Conservation (phyloP, 2,113 vertebrate species). For the Sialia sialis region DNA sequence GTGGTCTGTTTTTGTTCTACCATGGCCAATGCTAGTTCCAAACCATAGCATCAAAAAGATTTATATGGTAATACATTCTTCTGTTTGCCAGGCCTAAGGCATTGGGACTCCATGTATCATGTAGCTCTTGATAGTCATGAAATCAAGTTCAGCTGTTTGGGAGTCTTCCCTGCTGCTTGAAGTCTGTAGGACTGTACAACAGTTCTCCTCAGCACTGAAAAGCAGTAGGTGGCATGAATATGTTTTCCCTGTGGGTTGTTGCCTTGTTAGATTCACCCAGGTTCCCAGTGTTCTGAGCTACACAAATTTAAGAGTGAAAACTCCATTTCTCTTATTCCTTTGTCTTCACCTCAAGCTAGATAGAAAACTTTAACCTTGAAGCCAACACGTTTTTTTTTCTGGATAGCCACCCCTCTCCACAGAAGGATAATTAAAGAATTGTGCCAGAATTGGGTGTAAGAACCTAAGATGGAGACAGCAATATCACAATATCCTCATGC, state of each 20-base stretch:
- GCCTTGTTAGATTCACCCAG: neutral
- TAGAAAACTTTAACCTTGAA: neutral
- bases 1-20: neutral
- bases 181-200: neutral
- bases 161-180: neutral
- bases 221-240: neutral
- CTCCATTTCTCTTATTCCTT: neutral
- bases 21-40: accelerated
- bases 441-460: neutral
- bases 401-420: neutral
- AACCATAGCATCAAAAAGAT: neutral
- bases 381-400: neutral
- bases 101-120: neutral
- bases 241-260: neutral
- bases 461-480: accelerated
- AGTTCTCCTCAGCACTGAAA: neutral
- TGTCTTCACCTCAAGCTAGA: neutral
- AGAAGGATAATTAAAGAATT: neutral
- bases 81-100: neutral
- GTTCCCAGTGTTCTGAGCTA: neutral
- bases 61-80: neutral
- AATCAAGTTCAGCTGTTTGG: neutral
- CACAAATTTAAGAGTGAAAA: neutral
- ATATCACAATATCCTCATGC: neutral
- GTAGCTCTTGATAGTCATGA: neutral